phyloP scores from a whole-genome alignment of 2,888 invertebrate genomes.

The Camptogramma bilineatum region DNA sequence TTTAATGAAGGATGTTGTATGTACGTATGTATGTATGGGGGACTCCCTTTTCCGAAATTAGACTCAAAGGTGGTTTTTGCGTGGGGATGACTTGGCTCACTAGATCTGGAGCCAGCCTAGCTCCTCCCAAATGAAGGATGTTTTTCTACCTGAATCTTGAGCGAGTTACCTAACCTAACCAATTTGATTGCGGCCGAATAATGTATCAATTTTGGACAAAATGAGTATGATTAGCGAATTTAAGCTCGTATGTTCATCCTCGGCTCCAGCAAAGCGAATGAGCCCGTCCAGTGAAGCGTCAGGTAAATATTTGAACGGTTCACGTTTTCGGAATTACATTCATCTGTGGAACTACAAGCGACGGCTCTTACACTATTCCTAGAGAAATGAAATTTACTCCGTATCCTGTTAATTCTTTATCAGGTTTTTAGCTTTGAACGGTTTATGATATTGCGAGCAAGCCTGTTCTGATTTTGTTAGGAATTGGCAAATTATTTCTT shows the following conservation, averaged over 20 bases:
- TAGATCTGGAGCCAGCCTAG: no score
- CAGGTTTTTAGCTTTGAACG: conserved; percentile 4
- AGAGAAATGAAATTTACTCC: conserved; percentile 48
- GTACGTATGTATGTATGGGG: no score
- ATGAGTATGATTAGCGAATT: neutral
- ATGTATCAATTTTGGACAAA: neutral
- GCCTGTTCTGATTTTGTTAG: neutral
- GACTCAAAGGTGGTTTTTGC: no score
- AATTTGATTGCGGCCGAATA: neutral
- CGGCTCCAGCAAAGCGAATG: conserved; percentile 45
- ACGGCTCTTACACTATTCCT: conserved; percentile 49
- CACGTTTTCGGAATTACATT: conserved; percentile 74
- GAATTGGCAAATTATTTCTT: neutral
- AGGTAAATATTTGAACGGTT: conserved; percentile 74
- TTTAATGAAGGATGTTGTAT: no score
- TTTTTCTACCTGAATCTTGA: no score
- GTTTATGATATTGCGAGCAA: neutral
- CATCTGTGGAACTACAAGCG: conserved; percentile 55
- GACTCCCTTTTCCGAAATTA: no score
- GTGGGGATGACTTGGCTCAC: no score
- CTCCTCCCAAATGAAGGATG: no score
- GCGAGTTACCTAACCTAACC: no score
- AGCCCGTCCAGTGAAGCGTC: conserved; percentile 60
- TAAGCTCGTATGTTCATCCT: conserved; percentile 31
- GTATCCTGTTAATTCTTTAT: conserved; percentile 47